Percentiles rank a stretch among this genome's conserved stretches.
Conservation (phyloP, 2,113 vertebrate genomes). For the Limnothrissa miodon region DNA sequence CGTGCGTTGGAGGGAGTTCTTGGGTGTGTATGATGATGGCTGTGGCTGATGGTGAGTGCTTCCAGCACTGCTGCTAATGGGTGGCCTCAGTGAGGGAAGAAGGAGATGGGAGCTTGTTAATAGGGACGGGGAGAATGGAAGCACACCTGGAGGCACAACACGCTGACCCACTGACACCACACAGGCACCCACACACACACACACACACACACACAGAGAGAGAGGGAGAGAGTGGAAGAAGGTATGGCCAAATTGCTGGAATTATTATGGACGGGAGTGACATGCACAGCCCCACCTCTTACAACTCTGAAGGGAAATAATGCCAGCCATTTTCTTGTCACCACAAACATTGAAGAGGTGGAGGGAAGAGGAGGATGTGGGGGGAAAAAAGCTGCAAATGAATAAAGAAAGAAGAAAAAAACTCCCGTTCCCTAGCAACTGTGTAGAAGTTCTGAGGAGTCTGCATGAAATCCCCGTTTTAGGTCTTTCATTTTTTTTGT, state of each 20-base stretch:
- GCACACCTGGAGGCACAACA: slow-evolving; percentile 42
- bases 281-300: too few relatives aligned
- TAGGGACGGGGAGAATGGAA: slow-evolving; percentile 39
- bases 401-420: neutral
- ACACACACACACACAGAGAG: neutral
- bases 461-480: neutral
- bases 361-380: neutral
- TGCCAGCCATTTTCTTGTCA: neutral
- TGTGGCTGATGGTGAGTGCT: slow-evolving; percentile 26
- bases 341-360: neutral
- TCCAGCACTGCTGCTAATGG: slow-evolving; percentile 40
- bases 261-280: too few relatives aligned
- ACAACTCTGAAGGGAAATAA: neutral
- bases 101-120: slow-evolving; percentile 40
- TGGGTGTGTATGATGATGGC: slow-evolving; percentile 40
- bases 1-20: neutral
- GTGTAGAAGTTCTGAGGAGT: neutral
- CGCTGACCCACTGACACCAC: neutral
- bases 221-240: neutral
- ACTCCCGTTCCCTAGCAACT: slow-evolving; percentile 9
- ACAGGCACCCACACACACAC: slow-evolving; percentile 19
- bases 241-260: neutral
- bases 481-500: too few relatives aligned
- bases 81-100: neutral
- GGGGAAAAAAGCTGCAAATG: neutral